Evolutionary conservation across 2,888 invertebrate genomes (phyloP).

Genomic region (Drosophila ezoana): DNA sequence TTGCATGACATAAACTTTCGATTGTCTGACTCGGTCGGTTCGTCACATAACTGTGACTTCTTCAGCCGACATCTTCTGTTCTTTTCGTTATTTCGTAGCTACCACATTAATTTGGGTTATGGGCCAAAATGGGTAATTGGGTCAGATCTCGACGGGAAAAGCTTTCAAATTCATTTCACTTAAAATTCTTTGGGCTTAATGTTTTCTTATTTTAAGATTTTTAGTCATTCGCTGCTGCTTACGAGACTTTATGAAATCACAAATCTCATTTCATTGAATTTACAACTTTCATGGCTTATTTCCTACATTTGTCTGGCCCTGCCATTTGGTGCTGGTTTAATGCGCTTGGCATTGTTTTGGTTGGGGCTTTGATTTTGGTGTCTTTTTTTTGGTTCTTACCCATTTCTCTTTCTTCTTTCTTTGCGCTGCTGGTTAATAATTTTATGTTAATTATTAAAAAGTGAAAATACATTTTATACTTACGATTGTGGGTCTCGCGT

Average conservation of each 20-base stretch:
- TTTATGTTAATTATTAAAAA: slow-evolving; percentile 81
- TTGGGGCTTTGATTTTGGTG: slow-evolving; percentile 16
- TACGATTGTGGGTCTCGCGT: slow-evolving; percentile 41
- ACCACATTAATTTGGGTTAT: slow-evolving; percentile 47
- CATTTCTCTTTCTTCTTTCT: slow-evolving; percentile 50
- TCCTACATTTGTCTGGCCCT: slow-evolving; percentile 35
- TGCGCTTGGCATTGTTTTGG: slow-evolving; percentile 62
- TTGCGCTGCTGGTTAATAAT: slow-evolving; percentile 66
- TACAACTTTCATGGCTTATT: slow-evolving; percentile 73
- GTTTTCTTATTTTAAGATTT: slow-evolving; percentile 45
- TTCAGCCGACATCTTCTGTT: slow-evolving; percentile 48
- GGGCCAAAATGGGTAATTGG: slow-evolving; percentile 79
- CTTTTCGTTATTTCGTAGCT: slow-evolving; percentile 46
- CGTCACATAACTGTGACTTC: slow-evolving; percentile 59
- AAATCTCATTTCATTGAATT: slow-evolving; percentile 49
- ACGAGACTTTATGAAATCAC: slow-evolving; percentile 62
- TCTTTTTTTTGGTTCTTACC: slow-evolving; percentile 46
- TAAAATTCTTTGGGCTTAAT: slow-evolving; percentile 71
- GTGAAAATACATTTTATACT: slow-evolving; percentile 70
- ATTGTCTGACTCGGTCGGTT: slow-evolving; percentile 71
- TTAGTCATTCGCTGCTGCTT: slow-evolving; percentile 65
- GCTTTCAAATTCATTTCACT: slow-evolving; percentile 77
- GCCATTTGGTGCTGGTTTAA: slow-evolving; percentile 41
- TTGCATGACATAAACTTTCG: slow-evolving; percentile 80
- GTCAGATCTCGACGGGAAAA: slow-evolving; percentile 78